These are phyloP conservation scores for Rhodinocichla rosea DNA, from an alignment of 2,113 vertebrate genomes.

Conservation along the genomic window DNA sequence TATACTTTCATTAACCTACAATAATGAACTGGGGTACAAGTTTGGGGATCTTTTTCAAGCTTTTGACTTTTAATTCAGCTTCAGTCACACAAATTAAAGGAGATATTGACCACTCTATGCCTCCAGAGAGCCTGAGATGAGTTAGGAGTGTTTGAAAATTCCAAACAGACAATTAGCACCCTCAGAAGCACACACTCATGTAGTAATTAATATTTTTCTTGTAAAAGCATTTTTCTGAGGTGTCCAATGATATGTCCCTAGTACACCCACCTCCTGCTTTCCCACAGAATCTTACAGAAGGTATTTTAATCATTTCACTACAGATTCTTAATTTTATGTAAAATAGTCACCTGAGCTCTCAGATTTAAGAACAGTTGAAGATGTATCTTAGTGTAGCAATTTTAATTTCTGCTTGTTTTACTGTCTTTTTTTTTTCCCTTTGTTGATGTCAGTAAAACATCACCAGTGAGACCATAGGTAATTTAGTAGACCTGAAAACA, in stretches of 20 bases:
- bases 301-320: not conserved
- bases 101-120: not conserved
- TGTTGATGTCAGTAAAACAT: not conserved
- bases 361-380: not conserved
- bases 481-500: not conserved
- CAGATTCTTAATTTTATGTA: not conserved
- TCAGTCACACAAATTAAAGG: not conserved
- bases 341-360: not conserved
- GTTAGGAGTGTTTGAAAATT: not conserved
- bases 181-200: not conserved
- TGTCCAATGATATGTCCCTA: not conserved
- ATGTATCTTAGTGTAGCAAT: not conserved
- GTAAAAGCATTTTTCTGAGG: not conserved
- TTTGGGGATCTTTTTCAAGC: not conserved
- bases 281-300: not conserved
- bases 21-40: not conserved
- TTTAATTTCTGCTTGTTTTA: not conserved
- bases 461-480: not conserved
- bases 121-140: not conserved
- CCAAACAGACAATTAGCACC: not conserved
- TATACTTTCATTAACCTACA: not conserved
- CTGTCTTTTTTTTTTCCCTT: too few relatives aligned
- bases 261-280: not conserved
- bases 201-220: not conserved
- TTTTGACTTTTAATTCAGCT: not conserved